phyloP scores from a whole-genome alignment of 2,888 invertebrate species.

The Punctoribates punctum region DNA sequence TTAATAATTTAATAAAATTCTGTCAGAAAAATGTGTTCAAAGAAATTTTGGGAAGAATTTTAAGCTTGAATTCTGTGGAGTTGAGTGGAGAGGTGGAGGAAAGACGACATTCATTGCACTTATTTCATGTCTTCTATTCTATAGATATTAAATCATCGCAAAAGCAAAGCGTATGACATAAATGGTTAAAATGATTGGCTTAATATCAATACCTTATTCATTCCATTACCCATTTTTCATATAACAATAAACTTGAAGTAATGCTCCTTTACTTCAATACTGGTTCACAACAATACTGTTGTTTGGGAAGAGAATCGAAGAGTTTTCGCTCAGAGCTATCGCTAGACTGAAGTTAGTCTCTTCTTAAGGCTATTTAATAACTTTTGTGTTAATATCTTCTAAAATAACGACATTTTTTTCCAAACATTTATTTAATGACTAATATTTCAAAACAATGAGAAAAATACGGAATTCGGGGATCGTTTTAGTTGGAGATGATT shows the following conservation, averaged over 20 bases:
- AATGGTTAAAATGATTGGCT: background rate
- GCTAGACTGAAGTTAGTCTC: background rate
- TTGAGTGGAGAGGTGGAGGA: background rate
- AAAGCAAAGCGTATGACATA: background rate
- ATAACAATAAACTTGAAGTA: background rate
- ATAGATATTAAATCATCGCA: background rate
- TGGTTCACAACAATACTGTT: background rate
- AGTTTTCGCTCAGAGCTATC: background rate
- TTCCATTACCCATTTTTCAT: constrained; percentile 47
- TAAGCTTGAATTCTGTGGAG: background rate
- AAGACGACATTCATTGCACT: background rate
- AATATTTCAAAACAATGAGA: background rate
- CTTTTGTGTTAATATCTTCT: background rate
- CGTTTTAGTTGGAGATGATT: background rate
- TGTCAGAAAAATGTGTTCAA: background rate
- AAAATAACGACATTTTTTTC: constrained; percentile 24
- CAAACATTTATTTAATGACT: background rate
- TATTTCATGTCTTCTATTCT: background rate
- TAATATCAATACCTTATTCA: constrained; percentile 46
- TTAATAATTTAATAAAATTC: constrained; percentile 7
- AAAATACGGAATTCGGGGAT: background rate
- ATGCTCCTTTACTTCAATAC: background rate
- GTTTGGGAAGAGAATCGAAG: background rate
- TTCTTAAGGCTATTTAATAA: constrained; percentile 24
- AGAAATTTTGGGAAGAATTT: background rate